Evolutionary conservation across 1,140 invertebrate species (phyloP).

Genomic region (Neomicropteryx cornuta): DNA sequence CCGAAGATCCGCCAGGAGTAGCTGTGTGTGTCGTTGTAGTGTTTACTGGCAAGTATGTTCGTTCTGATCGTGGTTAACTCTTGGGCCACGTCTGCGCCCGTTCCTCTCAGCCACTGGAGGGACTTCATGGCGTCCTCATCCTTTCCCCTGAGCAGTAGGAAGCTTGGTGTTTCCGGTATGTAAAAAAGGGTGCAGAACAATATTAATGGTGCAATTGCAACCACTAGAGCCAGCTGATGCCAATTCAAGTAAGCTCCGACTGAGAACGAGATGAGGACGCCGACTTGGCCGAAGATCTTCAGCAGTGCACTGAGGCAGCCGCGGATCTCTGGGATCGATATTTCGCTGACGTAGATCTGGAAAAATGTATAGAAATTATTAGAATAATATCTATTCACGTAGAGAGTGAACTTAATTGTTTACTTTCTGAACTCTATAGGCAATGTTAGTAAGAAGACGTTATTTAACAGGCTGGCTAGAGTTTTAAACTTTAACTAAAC

Average conservation of each 20-base stretch:
- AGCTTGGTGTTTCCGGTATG: conserved; percentile 77
- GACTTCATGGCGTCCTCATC: conserved; percentile 69
- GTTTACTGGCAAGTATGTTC: conserved; percentile 47
- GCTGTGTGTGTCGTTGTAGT: conserved; percentile 24
- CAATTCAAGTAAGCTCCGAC: conserved; percentile 72
- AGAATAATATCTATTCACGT: too few species aligned
- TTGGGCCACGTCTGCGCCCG: conserved; percentile 56
- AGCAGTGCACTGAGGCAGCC: conserved; percentile 75
- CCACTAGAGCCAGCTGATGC: conserved; percentile 66
- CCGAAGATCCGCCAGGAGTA: conserved; percentile 36
- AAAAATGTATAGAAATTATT: too few species aligned
- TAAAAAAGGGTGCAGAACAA: conserved; percentile 57
- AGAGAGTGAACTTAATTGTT: too few species aligned
- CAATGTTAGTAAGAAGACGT: too few species aligned
- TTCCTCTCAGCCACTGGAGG: conserved; percentile 63
- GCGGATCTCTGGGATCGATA: conserved; percentile 72
- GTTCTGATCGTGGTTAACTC: conserved; percentile 56
- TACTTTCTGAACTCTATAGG: too few species aligned
- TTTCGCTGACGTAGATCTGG: conserved; percentile 83
- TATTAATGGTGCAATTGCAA: conserved; percentile 58
- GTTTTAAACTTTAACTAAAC: too few species aligned
- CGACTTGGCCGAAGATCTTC: conserved; percentile 76
- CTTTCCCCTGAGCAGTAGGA: conserved; percentile 57
- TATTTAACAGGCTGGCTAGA: too few species aligned
- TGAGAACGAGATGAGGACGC: conserved; percentile 69